Conservation (phyloP, 2,797 vertebrate genomes). For the Natrix natrix region DNA sequence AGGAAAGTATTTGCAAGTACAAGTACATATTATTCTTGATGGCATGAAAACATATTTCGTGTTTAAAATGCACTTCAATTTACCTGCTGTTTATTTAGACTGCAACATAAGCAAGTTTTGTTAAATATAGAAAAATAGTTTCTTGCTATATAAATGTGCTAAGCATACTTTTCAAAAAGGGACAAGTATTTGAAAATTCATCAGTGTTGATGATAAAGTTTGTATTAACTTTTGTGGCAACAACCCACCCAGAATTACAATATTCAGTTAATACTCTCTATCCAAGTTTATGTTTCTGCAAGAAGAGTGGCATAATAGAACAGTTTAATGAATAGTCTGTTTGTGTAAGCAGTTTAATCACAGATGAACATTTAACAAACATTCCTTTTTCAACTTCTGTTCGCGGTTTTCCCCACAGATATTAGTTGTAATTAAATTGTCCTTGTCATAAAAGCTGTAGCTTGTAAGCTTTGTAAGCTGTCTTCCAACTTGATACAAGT, state of each 20-base stretch:
- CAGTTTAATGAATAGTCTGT: not conserved
- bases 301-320: not conserved
- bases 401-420: not conserved
- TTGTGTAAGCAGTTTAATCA: not conserved
- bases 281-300: not conserved
- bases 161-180: not conserved
- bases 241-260: not conserved
- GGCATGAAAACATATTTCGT: constrained; percentile 18
- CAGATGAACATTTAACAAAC: not conserved
- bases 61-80: not conserved
- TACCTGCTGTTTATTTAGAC: not conserved
- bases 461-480: not conserved
- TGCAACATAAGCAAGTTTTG: not conserved
- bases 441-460: not conserved
- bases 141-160: not conserved
- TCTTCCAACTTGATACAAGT: not conserved
- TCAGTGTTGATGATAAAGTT: not conserved
- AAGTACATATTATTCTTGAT: constrained; percentile 3
- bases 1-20: not conserved
- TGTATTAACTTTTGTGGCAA: not conserved
- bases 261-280: not conserved
- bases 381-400: not conserved
- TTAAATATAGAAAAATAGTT: not conserved
- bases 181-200: not conserved
- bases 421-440: not conserved